Base-by-base conservation (phyloP, 2,888 invertebrate species). In the Acrobasis repandana region DNA sequence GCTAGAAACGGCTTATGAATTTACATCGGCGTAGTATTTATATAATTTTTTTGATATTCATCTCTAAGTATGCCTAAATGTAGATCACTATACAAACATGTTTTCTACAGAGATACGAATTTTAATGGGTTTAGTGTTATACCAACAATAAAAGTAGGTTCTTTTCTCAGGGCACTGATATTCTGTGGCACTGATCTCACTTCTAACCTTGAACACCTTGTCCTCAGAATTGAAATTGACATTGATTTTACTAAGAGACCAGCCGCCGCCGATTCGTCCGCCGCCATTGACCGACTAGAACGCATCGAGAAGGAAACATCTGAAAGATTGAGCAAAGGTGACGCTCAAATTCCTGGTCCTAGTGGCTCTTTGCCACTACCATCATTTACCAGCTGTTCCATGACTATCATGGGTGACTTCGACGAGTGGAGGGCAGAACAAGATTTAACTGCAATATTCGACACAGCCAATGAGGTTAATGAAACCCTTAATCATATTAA, bases 261-360 rank as follows among this genome's bases (percentile, higher is more conserved):
- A 0, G 68, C 72, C 63, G 77, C 76, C 49, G 70, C 72, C 14
- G 90, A 92, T 67, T 74, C 90, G 0, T 67, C 77, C 1, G 75
- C 78, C 65, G 86, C 84, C 1, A 79, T 92, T n/a, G 89, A 90
- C 20, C 82, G 88, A 5, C 73, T 92, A 49, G 91, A 92, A 61
- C 78, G 77, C 70, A 92, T 92, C 51, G 91, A 92, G 67, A 85
- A 72, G 43, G 91, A 90, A 67, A 92, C 91, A 0, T 75, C 67
- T 51, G 82, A 85, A 47, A 77, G 91, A n/a, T 69, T 83, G 9
- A 79, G 79, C 60, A 69, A 73, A 20, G 79, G 75, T 56, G 62
- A 68, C 15, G n/a, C 50, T 14, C 60, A 61, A 18, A 66, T 61
- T 15, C 60, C 56, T 9, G 49, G 38, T 10, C 18, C 58, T 28